Percentiles rank a stretch among this genome's conserved stretches.
Evolutionary conservation across 2,797 vertebrate genomes (phyloP).

Genomic region (Clamator glandarius): DNA sequence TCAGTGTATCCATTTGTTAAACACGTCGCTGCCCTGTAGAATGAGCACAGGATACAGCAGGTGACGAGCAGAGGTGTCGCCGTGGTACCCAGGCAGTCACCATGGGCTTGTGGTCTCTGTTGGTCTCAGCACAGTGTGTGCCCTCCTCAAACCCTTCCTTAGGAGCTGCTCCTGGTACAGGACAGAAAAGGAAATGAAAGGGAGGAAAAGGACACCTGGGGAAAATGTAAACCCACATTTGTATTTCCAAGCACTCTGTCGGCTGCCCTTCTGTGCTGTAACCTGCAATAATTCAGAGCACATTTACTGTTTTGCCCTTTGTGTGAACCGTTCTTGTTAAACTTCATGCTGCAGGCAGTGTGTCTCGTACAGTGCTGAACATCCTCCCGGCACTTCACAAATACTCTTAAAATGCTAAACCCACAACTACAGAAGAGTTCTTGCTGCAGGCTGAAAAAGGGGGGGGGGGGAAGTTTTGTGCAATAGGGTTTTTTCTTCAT

Average conservation of each 20-base stretch:
- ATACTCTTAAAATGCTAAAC: slow-evolving; percentile 5
- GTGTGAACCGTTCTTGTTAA: slow-evolving; percentile 6
- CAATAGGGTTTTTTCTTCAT: neutral
- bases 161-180: accelerated
- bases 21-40: neutral
- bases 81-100: too few relatives aligned
- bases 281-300: neutral
- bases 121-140: neutral
- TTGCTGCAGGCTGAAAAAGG: neutral
- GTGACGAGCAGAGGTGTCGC: neutral
- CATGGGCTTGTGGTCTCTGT: accelerated
- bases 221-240: neutral
- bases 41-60: neutral
- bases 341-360: neutral
- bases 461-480: neutral
- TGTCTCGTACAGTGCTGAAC: neutral
- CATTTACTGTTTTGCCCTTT: neutral
- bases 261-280: neutral
- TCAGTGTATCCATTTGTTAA: neutral
- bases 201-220: neutral
- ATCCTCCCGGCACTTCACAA: slow-evolving; percentile 12
- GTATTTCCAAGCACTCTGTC: neutral
- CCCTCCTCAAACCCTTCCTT: neutral
- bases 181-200: neutral
- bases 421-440: neutral